Evolutionary conservation across 2,113 vertebrate genomes (phyloP).

Genomic region (Psittacus erithacus): DNA sequence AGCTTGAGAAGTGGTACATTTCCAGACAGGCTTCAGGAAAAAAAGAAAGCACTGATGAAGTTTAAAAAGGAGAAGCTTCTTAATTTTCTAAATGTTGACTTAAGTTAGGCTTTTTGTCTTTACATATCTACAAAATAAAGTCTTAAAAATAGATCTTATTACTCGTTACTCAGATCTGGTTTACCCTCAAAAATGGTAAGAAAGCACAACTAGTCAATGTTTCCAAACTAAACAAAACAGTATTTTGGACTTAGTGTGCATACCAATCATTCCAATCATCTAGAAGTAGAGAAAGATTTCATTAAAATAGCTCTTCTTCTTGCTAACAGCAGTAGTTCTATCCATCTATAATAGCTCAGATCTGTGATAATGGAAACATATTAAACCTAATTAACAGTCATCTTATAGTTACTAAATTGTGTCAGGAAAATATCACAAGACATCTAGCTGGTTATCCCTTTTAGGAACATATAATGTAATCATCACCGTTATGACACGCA

Average conservation of each 20-base stretch:
- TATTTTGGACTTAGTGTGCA: neutral
- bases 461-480: neutral
- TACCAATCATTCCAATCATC: no score
- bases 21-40: neutral
- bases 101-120: neutral
- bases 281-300: neutral
- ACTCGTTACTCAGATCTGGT: neutral
- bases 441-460: neutral
- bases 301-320: neutral
- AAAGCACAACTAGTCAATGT: neutral
- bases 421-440: neutral
- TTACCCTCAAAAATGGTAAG: neutral
- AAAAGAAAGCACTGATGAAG: neutral
- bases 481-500: neutral
- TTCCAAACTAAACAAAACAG: neutral
- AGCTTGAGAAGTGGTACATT: neutral
- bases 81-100: neutral
- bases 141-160: neutral
- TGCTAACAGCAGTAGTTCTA: neutral
- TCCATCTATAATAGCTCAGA: neutral
- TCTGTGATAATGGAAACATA: neutral
- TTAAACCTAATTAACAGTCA: neutral
- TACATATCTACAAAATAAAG: neutral
- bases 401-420: neutral
- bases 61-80: neutral